These are phyloP conservation scores for Epirrhoe tristata DNA, from an alignment of 2,888 invertebrate genomes.

Conservation along the genomic window DNA sequence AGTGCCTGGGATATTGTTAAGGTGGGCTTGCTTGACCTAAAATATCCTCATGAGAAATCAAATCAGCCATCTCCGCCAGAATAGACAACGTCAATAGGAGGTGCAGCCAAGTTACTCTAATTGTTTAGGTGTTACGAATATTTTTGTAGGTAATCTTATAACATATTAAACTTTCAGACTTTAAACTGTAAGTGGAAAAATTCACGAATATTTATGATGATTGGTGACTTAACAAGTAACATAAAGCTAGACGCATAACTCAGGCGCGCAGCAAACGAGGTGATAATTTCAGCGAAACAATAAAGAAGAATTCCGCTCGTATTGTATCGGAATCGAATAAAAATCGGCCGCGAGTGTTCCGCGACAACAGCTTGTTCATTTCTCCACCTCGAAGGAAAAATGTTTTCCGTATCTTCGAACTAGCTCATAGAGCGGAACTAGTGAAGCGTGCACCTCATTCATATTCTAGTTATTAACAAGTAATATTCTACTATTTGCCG, in stretches of 20 bases:
- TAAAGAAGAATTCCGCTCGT: slow-evolving; percentile 43
- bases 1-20: too few relatives aligned
- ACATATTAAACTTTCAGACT: too few relatives aligned
- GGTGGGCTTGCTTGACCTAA: too few relatives aligned
- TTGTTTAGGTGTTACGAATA: too few relatives aligned
- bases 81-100: too few relatives aligned
- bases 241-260: slow-evolving; percentile 14
- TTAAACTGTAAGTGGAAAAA: background rate
- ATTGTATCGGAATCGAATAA: slow-evolving; percentile 50
- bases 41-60: too few relatives aligned
- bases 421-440: background rate
- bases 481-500: too few relatives aligned
- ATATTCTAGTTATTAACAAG: background rate
- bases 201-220: background rate
- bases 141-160: too few relatives aligned
- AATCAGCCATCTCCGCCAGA: too few relatives aligned
- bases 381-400: background rate
- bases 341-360: slow-evolving; percentile 37
- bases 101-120: too few relatives aligned
- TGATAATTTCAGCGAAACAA: slow-evolving; percentile 44
- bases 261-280: slow-evolving; percentile 32
- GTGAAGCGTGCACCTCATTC: background rate
- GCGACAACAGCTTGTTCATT: slow-evolving; percentile 19
- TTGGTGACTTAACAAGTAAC: slow-evolving; percentile 11
- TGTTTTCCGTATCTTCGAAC: background rate